Base-by-base conservation (phyloP, 30 jellyfish, hydroid and myxozoan genomes). In the Aurelia sp. region DNA sequence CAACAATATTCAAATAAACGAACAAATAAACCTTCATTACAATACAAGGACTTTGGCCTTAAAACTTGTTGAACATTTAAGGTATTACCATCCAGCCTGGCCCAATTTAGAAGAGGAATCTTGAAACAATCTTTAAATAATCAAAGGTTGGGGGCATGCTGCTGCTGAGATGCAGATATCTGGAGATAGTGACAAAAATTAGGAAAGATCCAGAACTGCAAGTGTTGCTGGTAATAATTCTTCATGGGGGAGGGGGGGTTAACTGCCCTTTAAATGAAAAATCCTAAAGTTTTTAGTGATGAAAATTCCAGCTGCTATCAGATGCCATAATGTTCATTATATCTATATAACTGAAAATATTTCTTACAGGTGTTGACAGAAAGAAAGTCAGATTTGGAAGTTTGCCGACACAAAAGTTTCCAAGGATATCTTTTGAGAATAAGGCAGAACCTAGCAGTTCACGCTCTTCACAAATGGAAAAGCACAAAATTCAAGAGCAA, bases 341-440 rank as follows among this genome's bases (percentile, higher is more conserved):
- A 53, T 53, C 2, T 27, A 18, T 53, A 53, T 53, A 53, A 74
- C 1, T 70, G 80, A 23, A 70, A 23, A 65, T 27, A 16, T 70
- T 70, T 40, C 80, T 70, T 70, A 35, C 80, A 70, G 80, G 80
- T 70, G 67, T 58, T 58, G 67, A 58, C 67, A 58, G 86, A 74
- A 53, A 74, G 62, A 74, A 74, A 74, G 86, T 58, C 74, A 74
- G 86, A 74, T 74, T 74, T 58, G 86, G 86, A 74, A 74, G 86
- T 74, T 74, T 74, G 21, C 86, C 86, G 55, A 50, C 86, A 57
- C 73, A 31, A 60, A 74, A 74, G 4, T 74, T 74, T 63, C 86
- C 73, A 74, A 74, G 44, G 47, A 74, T 31, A 58, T 74, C 86
- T 20, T 74, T 74, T 74, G 86, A 74, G 55, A 52, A 74, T 37